A percentile compares a stretch with the other conserved stretches of the same genome.
Conservation (phyloP, 2,888 invertebrate species). For the Drosophila stalkeri region DNA sequence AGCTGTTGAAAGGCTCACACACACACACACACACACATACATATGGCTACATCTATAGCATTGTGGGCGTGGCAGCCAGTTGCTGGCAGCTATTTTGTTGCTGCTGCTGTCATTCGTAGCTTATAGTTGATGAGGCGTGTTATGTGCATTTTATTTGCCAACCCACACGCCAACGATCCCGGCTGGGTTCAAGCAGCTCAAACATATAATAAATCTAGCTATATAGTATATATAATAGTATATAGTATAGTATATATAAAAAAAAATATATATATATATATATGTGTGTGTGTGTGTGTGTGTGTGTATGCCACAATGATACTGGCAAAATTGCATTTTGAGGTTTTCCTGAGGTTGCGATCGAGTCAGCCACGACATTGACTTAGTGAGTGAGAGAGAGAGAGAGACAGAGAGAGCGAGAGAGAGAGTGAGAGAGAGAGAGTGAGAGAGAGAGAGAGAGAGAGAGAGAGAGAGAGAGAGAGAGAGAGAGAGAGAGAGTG, state of each 20-base stretch:
- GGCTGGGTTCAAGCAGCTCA: constrained; percentile 11
- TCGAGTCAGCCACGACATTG: constrained; percentile 30
- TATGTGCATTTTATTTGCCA: constrained; percentile 75
- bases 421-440: background rate
- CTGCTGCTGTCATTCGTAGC: constrained; percentile 69
- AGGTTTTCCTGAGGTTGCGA: constrained; percentile 50
- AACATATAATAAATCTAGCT: constrained; percentile 36
- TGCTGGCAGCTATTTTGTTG: constrained; percentile 66
- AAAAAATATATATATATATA: background rate
- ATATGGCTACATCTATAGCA: background rate
- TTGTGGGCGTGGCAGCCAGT: constrained; percentile 31
- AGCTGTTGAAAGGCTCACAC: constrained; percentile 52
- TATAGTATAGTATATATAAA: too few relatives aligned
- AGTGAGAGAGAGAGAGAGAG: background rate
- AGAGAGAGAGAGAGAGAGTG: too few relatives aligned
- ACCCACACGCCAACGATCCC: constrained; percentile 12
- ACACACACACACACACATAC: background rate
- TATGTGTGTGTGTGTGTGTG: background rate
- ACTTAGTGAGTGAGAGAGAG: constrained; percentile 35
- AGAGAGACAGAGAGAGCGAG: background rate
- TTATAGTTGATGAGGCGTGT: constrained; percentile 77
- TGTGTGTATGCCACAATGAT: constrained; percentile 43
- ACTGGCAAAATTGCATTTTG: constrained; percentile 72
- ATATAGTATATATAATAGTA: too few relatives aligned
- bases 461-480: background rate